Percentiles rank a stretch among this genome's conserved stretches.
These are phyloP conservation scores for Marronus borbonicus DNA, from an alignment of 2,888 invertebrate species.

Conservation along the genomic window DNA sequence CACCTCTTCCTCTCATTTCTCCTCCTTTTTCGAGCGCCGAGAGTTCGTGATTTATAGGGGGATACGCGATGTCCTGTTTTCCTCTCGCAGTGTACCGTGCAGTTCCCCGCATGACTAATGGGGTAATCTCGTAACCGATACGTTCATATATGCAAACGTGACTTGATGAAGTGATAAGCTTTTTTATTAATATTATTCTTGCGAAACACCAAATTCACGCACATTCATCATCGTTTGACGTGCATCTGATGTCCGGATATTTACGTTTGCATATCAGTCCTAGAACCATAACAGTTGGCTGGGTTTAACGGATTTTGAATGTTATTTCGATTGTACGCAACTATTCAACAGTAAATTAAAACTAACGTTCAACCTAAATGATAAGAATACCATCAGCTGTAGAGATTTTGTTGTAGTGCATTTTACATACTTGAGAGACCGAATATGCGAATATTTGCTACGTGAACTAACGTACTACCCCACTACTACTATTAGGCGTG, in stretches of 20 bases:
- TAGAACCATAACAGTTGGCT: not conserved
- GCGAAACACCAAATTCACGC: not conserved
- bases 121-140: constrained; percentile 2
- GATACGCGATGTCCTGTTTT: not conserved
- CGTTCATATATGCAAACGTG: not conserved
- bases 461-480: too few relatives aligned
- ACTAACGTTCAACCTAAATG: too few relatives aligned
- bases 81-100: too few relatives aligned
- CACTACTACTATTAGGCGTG: too few relatives aligned
- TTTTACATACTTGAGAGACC: too few relatives aligned
- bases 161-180: constrained; percentile 8
- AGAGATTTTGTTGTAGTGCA: too few relatives aligned
- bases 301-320: not conserved
- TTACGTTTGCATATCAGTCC: not conserved
- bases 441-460: too few relatives aligned
- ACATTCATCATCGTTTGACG: not conserved
- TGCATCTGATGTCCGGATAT: not conserved
- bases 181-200: constrained; percentile 1
- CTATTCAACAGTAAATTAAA: too few relatives aligned
- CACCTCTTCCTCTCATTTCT: not conserved
- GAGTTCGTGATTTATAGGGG: not conserved
- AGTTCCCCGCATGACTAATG: constrained; percentile 15
- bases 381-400: too few relatives aligned
- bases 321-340: too few relatives aligned
- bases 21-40: constrained; percentile 8